Percentiles rank a stretch among this genome's conserved stretches.
phyloP scores from a whole-genome alignment of 2,888 invertebrate species.

The Amphipoea oculea region DNA sequence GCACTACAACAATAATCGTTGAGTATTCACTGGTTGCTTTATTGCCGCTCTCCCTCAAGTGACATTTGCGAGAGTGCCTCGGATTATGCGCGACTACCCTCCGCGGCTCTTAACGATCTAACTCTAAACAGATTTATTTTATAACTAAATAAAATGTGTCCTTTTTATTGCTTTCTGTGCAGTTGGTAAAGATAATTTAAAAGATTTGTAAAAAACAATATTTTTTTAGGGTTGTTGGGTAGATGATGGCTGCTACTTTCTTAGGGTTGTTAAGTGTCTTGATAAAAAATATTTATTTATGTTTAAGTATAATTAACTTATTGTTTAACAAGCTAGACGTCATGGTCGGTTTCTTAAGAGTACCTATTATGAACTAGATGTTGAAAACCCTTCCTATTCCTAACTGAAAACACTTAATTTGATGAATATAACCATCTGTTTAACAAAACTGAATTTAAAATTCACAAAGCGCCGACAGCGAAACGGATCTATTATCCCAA shows the following conservation, averaged over 20 bases:
- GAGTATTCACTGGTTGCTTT: constrained; percentile 59
- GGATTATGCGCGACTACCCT: constrained; percentile 66
- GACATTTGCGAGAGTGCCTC: constrained; percentile 66
- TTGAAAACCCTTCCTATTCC: constrained; percentile 3
- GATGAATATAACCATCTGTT: constrained; percentile 20
- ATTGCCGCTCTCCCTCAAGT: constrained; percentile 53
- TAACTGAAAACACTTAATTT: constrained; percentile 13
- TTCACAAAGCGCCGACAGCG: constrained; percentile 35
- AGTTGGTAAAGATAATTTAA: constrained; percentile 12
- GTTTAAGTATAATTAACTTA: background rate
- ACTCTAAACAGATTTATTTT: constrained; percentile 64
- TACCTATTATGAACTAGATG: background rate
- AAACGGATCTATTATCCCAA: constrained; percentile 51
- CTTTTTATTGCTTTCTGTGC: constrained; percentile 51
- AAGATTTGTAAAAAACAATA: constrained; percentile 13
- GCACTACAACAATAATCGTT: constrained; percentile 57
- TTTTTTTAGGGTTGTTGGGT: background rate
- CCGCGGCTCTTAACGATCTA: constrained; percentile 57
- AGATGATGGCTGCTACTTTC: no score
- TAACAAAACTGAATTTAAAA: constrained; percentile 31
- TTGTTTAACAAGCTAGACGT: background rate
- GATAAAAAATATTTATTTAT: background rate
- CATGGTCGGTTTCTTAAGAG: background rate
- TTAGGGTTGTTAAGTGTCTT: background rate
- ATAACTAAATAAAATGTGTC: constrained; percentile 53